Conservation (phyloP, 2,113 vertebrate genomes). For the Takifugu bimaculatus region DNA sequence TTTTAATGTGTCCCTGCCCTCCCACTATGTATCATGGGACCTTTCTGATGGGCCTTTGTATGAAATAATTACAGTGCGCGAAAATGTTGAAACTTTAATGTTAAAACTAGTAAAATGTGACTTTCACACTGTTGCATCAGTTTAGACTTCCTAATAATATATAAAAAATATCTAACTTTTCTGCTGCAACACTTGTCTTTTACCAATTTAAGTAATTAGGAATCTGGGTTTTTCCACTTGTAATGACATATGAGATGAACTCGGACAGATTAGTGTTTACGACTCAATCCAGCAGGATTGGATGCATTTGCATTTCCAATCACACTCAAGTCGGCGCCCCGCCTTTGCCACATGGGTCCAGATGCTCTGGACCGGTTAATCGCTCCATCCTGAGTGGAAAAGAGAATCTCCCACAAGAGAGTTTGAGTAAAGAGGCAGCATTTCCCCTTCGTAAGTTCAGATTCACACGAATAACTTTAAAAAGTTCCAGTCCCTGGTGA, state of each 20-base stretch:
- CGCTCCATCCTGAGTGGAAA: slow-evolving; percentile 17
- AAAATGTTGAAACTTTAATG: not conserved
- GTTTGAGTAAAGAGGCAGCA: slow-evolving; percentile 41
- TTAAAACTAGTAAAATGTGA: not conserved
- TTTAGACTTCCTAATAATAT: not conserved
- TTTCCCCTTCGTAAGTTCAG: slow-evolving; percentile 8
- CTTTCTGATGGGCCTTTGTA: not conserved
- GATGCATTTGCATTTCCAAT: not conserved
- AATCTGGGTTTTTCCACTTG: not conserved
- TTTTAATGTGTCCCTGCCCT: no score
- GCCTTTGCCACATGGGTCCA: slow-evolving; percentile 6
- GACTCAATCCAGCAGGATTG: no score
- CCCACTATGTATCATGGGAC: not conserved
- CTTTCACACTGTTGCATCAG: not conserved
- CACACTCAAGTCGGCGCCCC: not conserved
- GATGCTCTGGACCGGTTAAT: slow-evolving; percentile 15
- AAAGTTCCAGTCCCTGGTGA: slow-evolving; percentile 32
- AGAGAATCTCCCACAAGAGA: slow-evolving; percentile 28
- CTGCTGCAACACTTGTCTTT: no score
- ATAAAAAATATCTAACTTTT: not conserved
- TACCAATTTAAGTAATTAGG: no score
- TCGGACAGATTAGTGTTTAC: not conserved
- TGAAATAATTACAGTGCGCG: not conserved
- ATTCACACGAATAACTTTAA: slow-evolving; percentile 19
- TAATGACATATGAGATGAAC: not conserved